phyloP scores from a whole-genome alignment of 2,797 vertebrate genomes.

The Trematomus bernacchii region DNA sequence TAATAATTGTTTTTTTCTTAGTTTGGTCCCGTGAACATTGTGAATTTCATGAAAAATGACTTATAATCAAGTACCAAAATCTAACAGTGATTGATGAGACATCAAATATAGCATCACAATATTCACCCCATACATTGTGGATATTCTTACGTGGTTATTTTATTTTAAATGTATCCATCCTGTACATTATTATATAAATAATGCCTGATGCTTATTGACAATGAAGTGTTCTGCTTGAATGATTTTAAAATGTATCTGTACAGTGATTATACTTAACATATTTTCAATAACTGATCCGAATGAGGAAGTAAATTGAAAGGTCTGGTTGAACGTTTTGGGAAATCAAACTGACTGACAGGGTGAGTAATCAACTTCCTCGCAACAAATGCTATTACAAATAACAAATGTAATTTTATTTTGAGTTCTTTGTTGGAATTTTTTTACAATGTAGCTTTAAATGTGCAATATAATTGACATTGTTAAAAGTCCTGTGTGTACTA shows the following conservation, averaged over 20 bases:
- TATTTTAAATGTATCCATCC: neutral
- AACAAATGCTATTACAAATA: neutral
- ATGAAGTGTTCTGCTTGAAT: neutral
- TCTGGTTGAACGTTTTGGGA: neutral
- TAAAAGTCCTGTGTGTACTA: neutral
- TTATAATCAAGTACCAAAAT: neutral
- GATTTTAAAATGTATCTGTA: neutral
- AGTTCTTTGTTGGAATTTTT: neutral
- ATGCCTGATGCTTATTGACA: neutral
- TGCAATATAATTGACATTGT: conserved; percentile 21
- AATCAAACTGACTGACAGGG: neutral
- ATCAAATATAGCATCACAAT: neutral
- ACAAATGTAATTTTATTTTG: neutral
- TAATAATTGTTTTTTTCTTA: neutral
- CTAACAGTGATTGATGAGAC: neutral
- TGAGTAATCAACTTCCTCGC: neutral
- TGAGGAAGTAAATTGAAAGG: neutral
- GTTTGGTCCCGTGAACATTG: neutral
- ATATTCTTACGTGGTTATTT: neutral
- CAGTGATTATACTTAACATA: neutral
- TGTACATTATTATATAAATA: neutral
- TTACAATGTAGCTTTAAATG: conserved; percentile 14
- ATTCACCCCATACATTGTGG: neutral
- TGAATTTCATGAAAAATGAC: neutral
- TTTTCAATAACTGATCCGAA: neutral